Evolutionary conservation across 2,113 vertebrate species (phyloP).

Genomic region (Oryzias javanicus): DNA sequence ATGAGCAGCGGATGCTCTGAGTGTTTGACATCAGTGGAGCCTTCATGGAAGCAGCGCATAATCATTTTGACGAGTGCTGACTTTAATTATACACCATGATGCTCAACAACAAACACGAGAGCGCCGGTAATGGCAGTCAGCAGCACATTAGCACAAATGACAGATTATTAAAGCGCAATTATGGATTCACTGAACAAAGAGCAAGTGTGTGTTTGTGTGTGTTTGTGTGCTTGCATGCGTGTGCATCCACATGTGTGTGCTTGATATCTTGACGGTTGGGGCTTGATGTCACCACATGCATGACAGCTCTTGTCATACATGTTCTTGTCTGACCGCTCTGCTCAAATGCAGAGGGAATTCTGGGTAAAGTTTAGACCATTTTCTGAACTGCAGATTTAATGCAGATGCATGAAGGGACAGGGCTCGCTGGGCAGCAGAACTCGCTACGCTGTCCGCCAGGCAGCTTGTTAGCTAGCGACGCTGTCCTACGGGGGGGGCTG

Average conservation of each 20-base stretch:
- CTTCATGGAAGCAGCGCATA: constrained; percentile 6
- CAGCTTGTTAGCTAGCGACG: no score
- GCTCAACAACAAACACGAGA: constrained; percentile 26
- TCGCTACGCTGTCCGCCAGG: no score
- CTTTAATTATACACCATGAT: constrained; percentile 46
- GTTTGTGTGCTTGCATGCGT: background rate
- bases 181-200: constrained; percentile 2
- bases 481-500: no score
- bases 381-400: no score
- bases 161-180: constrained; percentile 23
- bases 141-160: constrained; percentile 25
- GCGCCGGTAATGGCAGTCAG: constrained; percentile 18
- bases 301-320: no score
- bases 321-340: no score
- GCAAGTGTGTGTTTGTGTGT: background rate
- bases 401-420: no score
- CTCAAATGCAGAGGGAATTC: no score
- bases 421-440: no score
- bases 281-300: no score
- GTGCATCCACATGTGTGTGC: background rate
- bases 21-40: background rate
- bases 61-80: constrained; percentile 41
- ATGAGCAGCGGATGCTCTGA: background rate
- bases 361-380: no score
- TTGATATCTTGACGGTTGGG: background rate